phyloP scores from a whole-genome alignment of 2,888 invertebrate species.

The Chymomyza fuscimana region DNA sequence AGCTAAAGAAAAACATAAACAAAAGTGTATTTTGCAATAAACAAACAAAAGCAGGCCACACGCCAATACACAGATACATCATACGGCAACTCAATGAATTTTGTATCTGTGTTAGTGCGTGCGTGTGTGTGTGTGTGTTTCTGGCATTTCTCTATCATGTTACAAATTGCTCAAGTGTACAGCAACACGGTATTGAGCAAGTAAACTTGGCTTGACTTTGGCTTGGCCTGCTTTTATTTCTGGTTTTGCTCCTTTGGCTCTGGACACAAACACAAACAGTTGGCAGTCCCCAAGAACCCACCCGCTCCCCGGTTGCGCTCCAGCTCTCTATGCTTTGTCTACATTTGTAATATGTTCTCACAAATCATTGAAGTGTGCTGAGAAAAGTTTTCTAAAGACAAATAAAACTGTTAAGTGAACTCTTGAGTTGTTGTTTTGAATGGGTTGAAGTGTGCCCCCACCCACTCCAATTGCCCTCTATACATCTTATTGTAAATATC shows the following conservation, averaged over 20 bases:
- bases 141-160: slow-evolving; percentile 66
- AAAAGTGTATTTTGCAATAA: slow-evolving; percentile 36
- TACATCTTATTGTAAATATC: slow-evolving; percentile 56
- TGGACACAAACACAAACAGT: slow-evolving; percentile 54
- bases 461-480: not conserved
- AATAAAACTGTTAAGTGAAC: slow-evolving; percentile 74
- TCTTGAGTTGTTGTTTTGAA: slow-evolving; percentile 49
- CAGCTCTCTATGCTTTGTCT: not conserved
- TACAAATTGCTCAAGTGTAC: slow-evolving; percentile 70
- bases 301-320: not conserved
- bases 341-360: slow-evolving; percentile 18
- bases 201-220: slow-evolving; percentile 40
- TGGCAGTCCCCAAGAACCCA: slow-evolving; percentile 26
- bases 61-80: slow-evolving; percentile 14
- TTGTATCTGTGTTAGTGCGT: slow-evolving; percentile 3
- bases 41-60: slow-evolving; percentile 3
- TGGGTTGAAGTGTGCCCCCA: not conserved
- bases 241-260: slow-evolving; percentile 40
- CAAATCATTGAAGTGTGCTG: slow-evolving; percentile 58
- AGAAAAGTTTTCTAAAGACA: slow-evolving; percentile 69
- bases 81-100: slow-evolving; percentile 19
- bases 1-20: slow-evolving; percentile 67
- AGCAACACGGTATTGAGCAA: slow-evolving; percentile 55
- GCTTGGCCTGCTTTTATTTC: slow-evolving; percentile 49
- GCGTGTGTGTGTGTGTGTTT: slow-evolving; percentile 37